Conservation (phyloP, 1,140 invertebrate genomes). For the Drosophila lacertosa region DNA sequence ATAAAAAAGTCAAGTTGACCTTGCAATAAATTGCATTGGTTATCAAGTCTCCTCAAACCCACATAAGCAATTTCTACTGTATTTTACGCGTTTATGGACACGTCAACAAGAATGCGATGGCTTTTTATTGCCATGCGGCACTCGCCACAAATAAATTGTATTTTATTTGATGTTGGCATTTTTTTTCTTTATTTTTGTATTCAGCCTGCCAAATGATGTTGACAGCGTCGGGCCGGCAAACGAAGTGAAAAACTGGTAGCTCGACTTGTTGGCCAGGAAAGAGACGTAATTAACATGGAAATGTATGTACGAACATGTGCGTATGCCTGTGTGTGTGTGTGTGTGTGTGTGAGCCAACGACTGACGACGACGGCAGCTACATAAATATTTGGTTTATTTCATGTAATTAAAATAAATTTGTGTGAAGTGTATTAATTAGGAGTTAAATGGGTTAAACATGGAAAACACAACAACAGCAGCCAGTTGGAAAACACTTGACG, state of each 20-base stretch:
- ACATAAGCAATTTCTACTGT: constrained; percentile 62
- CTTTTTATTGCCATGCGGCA: constrained; percentile 56
- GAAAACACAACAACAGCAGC: constrained; percentile 33
- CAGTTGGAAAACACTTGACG: constrained; percentile 34
- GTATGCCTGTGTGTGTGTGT: neutral
- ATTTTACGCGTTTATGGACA: constrained; percentile 41
- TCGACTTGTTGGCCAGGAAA: constrained; percentile 33
- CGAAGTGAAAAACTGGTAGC: constrained; percentile 12
- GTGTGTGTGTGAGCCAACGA: constrained; percentile 27
- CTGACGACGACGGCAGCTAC: constrained; percentile 53
- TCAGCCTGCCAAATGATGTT: constrained; percentile 68
- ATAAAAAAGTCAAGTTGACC: neutral
- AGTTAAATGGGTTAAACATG: constrained; percentile 78
- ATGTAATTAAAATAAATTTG: constrained; percentile 81
- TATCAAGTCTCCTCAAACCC: constrained; percentile 3
- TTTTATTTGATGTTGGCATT: constrained; percentile 68
- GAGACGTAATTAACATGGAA: constrained; percentile 68
- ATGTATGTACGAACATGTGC: constrained; percentile 30
- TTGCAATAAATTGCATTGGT: neutral
- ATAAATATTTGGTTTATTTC: constrained; percentile 81
- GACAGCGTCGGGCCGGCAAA: constrained; percentile 44
- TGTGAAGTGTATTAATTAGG: constrained; percentile 82
- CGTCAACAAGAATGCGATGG: constrained; percentile 54
- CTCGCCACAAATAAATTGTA: constrained; percentile 70
- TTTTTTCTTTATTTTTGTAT: constrained; percentile 51